Conservation (phyloP, 2,888 invertebrate species). For the Drepana falcataria region DNA sequence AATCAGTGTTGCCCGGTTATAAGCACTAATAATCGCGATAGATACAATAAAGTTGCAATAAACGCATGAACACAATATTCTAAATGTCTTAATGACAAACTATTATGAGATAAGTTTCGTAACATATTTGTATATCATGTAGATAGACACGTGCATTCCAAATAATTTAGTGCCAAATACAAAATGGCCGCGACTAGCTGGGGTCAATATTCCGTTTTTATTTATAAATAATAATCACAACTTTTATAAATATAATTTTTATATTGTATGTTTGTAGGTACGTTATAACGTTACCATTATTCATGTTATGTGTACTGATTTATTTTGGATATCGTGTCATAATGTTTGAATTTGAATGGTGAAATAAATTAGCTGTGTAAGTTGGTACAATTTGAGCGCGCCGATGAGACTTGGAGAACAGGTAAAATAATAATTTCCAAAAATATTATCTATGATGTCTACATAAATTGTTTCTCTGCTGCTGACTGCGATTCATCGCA, state of each 20-base stretch:
- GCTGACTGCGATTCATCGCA: too few relatives aligned
- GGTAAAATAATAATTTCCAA: not conserved
- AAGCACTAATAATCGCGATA: slow-evolving; percentile 17
- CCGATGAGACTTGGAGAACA: not conserved
- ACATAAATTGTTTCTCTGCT: too few relatives aligned
- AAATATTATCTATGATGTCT: too few relatives aligned
- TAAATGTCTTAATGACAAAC: slow-evolving; percentile 33
- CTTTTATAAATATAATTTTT: slow-evolving; percentile 39
- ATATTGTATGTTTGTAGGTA: slow-evolving; percentile 36
- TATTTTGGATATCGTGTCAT: slow-evolving; percentile 41
- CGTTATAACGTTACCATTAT: slow-evolving; percentile 32
- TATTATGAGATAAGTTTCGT: slow-evolving; percentile 37
- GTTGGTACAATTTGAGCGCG: slow-evolving; percentile 14
- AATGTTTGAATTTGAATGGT: slow-evolving; percentile 38
- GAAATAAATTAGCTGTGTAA: slow-evolving; percentile 45
- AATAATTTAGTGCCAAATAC: slow-evolving; percentile 75
- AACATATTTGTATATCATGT: slow-evolving; percentile 44
- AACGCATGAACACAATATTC: slow-evolving; percentile 35
- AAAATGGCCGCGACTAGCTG: slow-evolving; percentile 41
- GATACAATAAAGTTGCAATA: slow-evolving; percentile 26
- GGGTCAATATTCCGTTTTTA: slow-evolving; percentile 44
- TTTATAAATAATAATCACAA: slow-evolving; percentile 52
- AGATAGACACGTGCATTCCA: slow-evolving; percentile 71
- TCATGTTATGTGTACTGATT: slow-evolving; percentile 46
- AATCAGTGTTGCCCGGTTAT: slow-evolving; percentile 32